phyloP scores from a whole-genome alignment of 2,113 vertebrate genomes.

The Parus major region DNA sequence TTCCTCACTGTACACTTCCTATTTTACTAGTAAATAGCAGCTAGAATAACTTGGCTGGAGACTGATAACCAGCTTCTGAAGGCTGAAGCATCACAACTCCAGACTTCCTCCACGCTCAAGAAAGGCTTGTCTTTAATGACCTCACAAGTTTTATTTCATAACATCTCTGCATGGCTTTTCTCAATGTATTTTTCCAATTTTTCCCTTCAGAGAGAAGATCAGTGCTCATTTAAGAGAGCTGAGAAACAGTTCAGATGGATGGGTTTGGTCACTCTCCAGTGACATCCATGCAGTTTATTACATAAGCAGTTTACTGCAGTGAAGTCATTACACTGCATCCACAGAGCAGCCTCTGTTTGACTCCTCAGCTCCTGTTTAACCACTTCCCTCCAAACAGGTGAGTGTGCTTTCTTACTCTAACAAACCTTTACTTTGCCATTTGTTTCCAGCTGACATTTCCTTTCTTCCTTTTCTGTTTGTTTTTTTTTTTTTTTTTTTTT shows the following conservation, averaged over 20 bases:
- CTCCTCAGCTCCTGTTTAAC: neutral
- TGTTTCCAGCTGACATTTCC: neutral
- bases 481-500: neutral
- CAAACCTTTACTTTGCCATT: neutral
- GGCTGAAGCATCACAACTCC: neutral
- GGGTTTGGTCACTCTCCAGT: slow-evolving; percentile 32
- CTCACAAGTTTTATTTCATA: neutral
- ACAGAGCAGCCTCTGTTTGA: neutral
- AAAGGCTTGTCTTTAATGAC: neutral
- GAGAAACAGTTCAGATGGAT: slow-evolving; percentile 31
- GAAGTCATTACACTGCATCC: neutral
- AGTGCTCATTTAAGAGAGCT: slow-evolving; percentile 33
- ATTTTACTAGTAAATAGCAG: neutral
- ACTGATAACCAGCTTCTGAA: neutral
- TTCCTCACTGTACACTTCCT: neutral
- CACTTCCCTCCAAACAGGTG: neutral
- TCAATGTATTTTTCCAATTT: slow-evolving; percentile 10
- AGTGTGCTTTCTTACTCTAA: neutral
- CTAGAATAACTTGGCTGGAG: neutral
- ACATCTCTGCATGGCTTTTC: neutral
- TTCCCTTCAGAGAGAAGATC: slow-evolving; percentile 17
- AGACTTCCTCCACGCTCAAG: neutral
- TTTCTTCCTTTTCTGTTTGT: neutral
- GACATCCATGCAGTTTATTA: slow-evolving; percentile 54
- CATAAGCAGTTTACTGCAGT: slow-evolving; percentile 59